Conservation (phyloP, 2,113 vertebrate genomes). For the Megaceryle torquata region DNA sequence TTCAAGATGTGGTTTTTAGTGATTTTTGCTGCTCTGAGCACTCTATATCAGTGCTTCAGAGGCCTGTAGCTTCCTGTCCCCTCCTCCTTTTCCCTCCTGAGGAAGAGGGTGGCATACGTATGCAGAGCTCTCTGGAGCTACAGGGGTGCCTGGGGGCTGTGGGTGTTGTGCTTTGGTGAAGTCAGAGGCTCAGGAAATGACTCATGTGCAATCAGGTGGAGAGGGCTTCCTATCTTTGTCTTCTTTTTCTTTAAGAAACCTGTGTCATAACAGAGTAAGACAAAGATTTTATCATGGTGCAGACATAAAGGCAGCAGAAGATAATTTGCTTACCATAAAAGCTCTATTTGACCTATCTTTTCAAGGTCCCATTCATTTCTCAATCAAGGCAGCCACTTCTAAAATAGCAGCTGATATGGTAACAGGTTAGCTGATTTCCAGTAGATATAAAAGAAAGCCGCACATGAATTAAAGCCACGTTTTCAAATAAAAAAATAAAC, state of each 20-base stretch:
- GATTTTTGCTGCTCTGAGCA: background rate
- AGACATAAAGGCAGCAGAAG: background rate
- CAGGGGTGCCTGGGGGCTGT: fast-evolving
- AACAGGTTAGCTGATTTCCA: background rate
- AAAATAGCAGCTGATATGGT: background rate
- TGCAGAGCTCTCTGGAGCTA: background rate
- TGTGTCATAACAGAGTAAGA: background rate
- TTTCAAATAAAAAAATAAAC: background rate
- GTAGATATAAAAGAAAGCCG: background rate
- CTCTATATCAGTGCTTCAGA: background rate
- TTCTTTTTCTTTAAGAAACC: background rate
- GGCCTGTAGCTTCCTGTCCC: background rate
- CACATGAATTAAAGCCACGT: background rate
- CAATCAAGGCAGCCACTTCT: background rate
- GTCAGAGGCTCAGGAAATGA: background rate
- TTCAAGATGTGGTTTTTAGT: background rate
- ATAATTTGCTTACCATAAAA: background rate
- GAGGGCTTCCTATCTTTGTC: background rate
- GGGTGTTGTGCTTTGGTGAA: fast-evolving
- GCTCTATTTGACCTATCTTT: background rate
- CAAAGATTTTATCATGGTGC: fast-evolving
- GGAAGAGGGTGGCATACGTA: background rate
- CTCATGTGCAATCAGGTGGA: background rate
- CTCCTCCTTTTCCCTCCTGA: background rate
- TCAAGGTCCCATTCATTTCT: background rate